A percentile compares a stretch with the other conserved stretches of the same genome.
These are phyloP conservation scores for Crax fasciolata DNA, from an alignment of 2,797 vertebrate species.

Conservation along the genomic window DNA sequence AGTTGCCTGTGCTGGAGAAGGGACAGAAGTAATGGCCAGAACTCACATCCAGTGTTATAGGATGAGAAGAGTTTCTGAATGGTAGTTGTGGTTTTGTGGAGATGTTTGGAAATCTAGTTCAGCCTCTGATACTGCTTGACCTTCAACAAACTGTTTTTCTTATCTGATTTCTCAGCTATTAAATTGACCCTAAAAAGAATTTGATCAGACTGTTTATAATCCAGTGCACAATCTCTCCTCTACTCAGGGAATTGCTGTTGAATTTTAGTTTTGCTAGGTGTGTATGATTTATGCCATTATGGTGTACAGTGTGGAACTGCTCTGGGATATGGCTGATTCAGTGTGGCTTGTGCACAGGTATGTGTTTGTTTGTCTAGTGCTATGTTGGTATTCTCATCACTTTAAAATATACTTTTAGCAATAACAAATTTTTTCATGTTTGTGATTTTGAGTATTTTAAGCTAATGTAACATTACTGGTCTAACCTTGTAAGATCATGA, in stretches of 20 bases:
- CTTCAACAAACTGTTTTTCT: not conserved
- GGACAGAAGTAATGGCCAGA: not conserved
- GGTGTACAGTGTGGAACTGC: not conserved
- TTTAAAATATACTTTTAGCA: not conserved
- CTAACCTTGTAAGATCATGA: not conserved
- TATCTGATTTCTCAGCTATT: not conserved
- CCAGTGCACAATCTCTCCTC: not conserved
- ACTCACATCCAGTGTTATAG: fast-evolving
- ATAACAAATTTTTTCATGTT: not conserved
- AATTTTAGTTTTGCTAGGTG: not conserved
- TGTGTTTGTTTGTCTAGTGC: not conserved
- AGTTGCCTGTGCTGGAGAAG: not conserved
- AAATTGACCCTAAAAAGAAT: not conserved
- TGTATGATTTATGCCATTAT: not conserved
- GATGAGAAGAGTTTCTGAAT: not conserved
- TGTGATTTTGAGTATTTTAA: not conserved
- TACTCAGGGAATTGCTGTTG: not conserved
- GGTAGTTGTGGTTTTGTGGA: not conserved
- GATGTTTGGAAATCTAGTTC: not conserved
- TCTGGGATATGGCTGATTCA: not conserved
- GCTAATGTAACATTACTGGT: not conserved
- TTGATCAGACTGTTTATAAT: not conserved
- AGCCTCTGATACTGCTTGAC: not conserved
- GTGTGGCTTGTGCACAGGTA: not conserved
- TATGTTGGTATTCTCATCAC: fast-evolving